Conservation (phyloP, 2,797 vertebrate species). For the Dendrocincla tyrannina region DNA sequence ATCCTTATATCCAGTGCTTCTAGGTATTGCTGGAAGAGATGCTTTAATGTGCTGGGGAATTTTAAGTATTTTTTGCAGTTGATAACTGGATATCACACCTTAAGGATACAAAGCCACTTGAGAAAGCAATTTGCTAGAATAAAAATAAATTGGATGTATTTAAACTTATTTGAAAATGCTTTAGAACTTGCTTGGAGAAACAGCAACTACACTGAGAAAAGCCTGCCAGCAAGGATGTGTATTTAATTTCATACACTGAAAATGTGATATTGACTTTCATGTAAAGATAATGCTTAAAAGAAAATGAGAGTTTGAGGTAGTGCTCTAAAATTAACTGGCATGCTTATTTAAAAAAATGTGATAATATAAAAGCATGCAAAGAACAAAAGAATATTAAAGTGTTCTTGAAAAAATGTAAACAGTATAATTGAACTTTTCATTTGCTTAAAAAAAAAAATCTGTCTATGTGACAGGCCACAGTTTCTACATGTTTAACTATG, state of each 20-base stretch:
- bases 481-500: not conserved
- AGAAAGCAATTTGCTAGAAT: not conserved
- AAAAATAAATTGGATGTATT: not conserved
- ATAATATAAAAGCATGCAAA: not conserved
- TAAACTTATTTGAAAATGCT: not conserved
- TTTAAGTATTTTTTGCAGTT: not conserved
- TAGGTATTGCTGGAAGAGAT: not conserved
- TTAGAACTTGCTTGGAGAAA: not conserved
- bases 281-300: not conserved
- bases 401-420: not conserved
- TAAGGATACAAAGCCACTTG: not conserved
- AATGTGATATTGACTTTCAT: not conserved
- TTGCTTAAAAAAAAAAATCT: not conserved
- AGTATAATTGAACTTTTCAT: not conserved
- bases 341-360: not conserved
- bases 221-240: not conserved
- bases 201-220: not conserved
- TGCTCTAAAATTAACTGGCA: not conserved
- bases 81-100: not conserved
- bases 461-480: rapidly evolving
- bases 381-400: not conserved
- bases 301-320: not conserved
- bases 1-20: not conserved
- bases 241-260: not conserved
- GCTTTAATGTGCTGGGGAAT: not conserved